phyloP scores from a whole-genome alignment of 2,113 vertebrate genomes.

The Protobothrops mucrosquamatus region DNA sequence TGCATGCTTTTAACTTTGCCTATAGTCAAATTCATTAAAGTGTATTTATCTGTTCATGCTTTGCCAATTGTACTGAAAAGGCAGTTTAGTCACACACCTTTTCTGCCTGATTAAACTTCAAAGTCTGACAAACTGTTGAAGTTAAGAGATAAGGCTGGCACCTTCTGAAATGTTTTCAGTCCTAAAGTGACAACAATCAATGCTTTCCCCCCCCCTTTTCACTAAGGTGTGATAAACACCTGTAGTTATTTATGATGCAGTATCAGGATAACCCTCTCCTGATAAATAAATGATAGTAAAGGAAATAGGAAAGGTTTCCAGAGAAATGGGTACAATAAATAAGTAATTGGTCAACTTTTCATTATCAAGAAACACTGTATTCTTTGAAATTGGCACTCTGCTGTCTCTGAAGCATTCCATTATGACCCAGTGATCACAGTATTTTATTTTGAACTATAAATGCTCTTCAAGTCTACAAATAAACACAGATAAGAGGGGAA shows the following conservation, averaged over 20 bases:
- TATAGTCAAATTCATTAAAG: background rate
- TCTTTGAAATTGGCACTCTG: background rate
- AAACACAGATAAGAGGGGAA: constrained; percentile 34
- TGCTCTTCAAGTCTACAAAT: constrained; percentile 37
- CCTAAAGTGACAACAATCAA: background rate
- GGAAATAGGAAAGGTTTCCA: background rate
- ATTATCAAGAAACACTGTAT: background rate
- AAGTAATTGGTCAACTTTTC: background rate
- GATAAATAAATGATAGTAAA: background rate
- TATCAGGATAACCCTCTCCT: background rate
- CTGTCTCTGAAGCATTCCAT: constrained; percentile 9
- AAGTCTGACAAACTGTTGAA: background rate
- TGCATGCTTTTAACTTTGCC: background rate
- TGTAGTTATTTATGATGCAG: background rate
- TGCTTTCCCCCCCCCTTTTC: background rate
- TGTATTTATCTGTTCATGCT: background rate
- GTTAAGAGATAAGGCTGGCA: constrained; percentile 13
- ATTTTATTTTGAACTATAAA: constrained; percentile 42
- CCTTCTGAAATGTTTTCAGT: constrained; percentile 12
- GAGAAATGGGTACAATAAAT: background rate
- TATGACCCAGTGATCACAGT: constrained; percentile 29
- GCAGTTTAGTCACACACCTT: background rate
- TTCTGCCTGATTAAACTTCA: constrained; percentile 1
- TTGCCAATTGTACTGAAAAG: background rate
- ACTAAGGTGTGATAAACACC: background rate